Base-by-base conservation (phyloP, 2,797 vertebrate species). In the Tapirus indicus region DNA sequence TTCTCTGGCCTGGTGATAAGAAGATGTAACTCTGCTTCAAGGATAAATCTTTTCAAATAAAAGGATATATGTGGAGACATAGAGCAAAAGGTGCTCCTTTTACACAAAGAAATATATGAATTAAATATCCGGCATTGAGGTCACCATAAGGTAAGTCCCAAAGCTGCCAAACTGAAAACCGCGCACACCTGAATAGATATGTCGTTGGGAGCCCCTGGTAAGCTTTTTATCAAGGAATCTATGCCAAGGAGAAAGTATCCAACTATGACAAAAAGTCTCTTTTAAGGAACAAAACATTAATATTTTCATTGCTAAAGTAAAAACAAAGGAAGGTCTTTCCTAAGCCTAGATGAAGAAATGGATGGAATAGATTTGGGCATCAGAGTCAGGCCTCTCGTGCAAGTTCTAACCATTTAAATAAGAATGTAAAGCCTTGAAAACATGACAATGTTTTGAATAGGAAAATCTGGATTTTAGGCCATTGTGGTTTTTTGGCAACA, bases 391-490 rank as follows among this genome's bases (percentile, higher is more conserved):
- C 44, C 49, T 69, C 68, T 88, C 44, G 1, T 20, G 2, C 32
- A 85, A 88, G 47, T 88, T 93, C 10, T 77, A 60, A 75, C 38
- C 35, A 72, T 82, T 92, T 83, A 80, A 64, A 78, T 80, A 69
- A 96, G 41, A 92, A 41, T 69, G 41, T 47, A 87, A 90, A 94
- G 21, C 35, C 56, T 94, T 89, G 25, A 94, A 96, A 89, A 94
- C 16, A 75, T 35, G 54, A 56, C 88, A 79, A 1, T 41, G 69
- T 82, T 94, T 91, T 85, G 49, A 85, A 71, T 52, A 79, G 66
- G 47, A 77, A 94, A 85, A 32, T 84, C 74, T 96, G 38, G 52
- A 47, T 52, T 87, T 96, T 44, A 14, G 56, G 54, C 56, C 44
- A 64, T 3, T 25, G 5, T 83, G 41, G 66, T 6, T 89, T 84